Evolutionary conservation across 2,113 vertebrate genomes (phyloP), one percentile per base, ranked within the genome.

Genomic region (Oreochromis spilurus): DNA sequence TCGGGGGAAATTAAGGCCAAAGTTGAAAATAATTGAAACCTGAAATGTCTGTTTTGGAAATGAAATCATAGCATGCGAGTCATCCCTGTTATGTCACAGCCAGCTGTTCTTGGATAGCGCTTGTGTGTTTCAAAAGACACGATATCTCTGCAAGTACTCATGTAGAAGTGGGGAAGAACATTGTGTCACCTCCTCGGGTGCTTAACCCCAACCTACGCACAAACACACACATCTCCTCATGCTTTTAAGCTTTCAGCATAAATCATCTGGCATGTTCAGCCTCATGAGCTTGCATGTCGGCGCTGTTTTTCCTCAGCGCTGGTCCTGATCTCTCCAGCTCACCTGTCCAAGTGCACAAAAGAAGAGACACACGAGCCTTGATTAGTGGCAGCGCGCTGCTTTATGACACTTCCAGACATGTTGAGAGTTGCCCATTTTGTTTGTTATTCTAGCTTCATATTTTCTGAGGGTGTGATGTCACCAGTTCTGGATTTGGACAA

Each of bases 1-100:
- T 84, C 13, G 2, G 2, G 62, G 14, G 40, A 85, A 87, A 91
- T 92, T 83, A 90, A 89, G 60, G 77, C 60, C 85, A 86, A 62
- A 87, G 9, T 70, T 84, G 88, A 82, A 81, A 81, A 81, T 92
- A 82, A 90, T 80, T 91, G 65, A 89, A 91, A 85, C 72, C 53
- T 52, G 75, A 81, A 87, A 83, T 79, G 75, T 72, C n/a, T 60
- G n/a, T 80, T 87, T 79, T 83, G 81, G 29, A 81, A 57, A 94
- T 92, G 79, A 91, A 88, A 87, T 93, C 88, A 91, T 48, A 78
- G 80, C 43, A 31, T 67, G 57, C 67, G 77, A 88, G 48, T 45
- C 81, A 87, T 90, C 85, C 88, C 87, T 90, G 72, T 94, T 88
- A 94, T 91, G 88, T 95, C 91, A 95, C 40, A 79, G 38, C 88